Evolutionary conservation across 2,888 invertebrate species (phyloP).

Genomic region (Noctua pronuba): DNA sequence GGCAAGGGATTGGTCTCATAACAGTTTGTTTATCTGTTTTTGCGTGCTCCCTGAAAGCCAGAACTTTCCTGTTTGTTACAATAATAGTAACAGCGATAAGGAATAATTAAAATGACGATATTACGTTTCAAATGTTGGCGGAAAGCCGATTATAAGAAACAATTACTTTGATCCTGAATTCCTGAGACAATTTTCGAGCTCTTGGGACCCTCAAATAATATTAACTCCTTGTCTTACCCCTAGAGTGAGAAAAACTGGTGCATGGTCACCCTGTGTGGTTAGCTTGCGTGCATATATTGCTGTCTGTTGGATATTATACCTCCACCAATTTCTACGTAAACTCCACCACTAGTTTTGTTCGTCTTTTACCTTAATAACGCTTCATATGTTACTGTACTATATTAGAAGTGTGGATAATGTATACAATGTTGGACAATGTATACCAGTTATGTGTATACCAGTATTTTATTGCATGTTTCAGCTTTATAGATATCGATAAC

Average conservation of each 20-base stretch:
- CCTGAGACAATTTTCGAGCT: background rate
- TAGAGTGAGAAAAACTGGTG: background rate
- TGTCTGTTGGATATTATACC: conserved; percentile 51
- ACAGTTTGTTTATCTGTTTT: conserved; percentile 11
- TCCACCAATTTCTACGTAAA: conserved; percentile 47
- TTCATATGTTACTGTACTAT: conserved; percentile 7
- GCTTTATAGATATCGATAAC: background rate
- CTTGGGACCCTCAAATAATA: background rate
- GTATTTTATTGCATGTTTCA: background rate
- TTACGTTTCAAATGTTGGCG: background rate
- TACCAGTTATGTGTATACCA: background rate
- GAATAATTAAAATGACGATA: conserved; percentile 1
- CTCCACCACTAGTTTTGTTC: conserved; percentile 23
- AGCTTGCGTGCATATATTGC: conserved; percentile 51
- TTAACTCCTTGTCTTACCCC: background rate
- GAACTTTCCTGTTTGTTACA: conserved; percentile 27
- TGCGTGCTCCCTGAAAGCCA: background rate
- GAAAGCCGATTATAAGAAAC: background rate
- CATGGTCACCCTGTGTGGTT: conserved; percentile 56
- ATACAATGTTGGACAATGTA: too few species aligned
- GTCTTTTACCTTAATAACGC: conserved; percentile 32
- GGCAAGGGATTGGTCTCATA: conserved; percentile 1
- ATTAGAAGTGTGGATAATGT: background rate
- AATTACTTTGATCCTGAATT: background rate
- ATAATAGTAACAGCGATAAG: conserved; percentile 9